Evolutionary conservation across 2,888 invertebrate genomes (phyloP), one percentile per base, ranked within the genome.

Genomic region (Agrotis clavis): DNA sequence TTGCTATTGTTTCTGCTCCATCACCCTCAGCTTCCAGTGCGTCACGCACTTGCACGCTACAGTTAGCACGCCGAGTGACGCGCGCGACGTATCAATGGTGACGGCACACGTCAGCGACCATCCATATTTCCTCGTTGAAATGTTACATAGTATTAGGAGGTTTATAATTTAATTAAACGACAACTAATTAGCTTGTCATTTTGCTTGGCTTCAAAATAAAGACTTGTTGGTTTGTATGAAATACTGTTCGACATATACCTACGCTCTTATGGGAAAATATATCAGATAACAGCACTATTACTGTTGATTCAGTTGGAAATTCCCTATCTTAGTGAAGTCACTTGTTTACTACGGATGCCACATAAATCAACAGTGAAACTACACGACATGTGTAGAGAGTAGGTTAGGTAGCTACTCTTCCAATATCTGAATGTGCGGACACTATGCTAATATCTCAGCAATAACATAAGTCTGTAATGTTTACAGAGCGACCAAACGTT

Each of bases 391-490:
- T 4, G 16, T 11, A 9, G 5, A 9, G 5, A 41, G 41, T 11
- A 41, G 41, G 41, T 41, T 41, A 41, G 41, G 41, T 11, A 41
- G 41, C 41, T 35, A 21, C 4, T 70, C 5, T 35, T 25, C 35
- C 14, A 21, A 35, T 6, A 13, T 48, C 16, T 16, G 19, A 41
- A 51, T 59, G 16, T 59, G 7, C 47, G 45, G 35, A 35, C n/a
- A 18, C 14, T 63, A 25, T 64, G 78, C 19, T n/a, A 77, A 57
- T 51, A 19, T 35, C 0, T n/a, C n/a, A 54, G 61, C n/a, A 41
- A 75, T 62, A 62, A 67, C 75, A 66, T 66, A 45, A 45, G 45
- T 47, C 56, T 62, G 56, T 21, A 18, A 21, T 60, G 64, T 61
- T 30, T 13, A 30, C 68, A 30, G 53, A 45, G 64, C 41, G 13